phyloP scores from a whole-genome alignment of 2,888 invertebrate species.

The Sinelater perroti region DNA sequence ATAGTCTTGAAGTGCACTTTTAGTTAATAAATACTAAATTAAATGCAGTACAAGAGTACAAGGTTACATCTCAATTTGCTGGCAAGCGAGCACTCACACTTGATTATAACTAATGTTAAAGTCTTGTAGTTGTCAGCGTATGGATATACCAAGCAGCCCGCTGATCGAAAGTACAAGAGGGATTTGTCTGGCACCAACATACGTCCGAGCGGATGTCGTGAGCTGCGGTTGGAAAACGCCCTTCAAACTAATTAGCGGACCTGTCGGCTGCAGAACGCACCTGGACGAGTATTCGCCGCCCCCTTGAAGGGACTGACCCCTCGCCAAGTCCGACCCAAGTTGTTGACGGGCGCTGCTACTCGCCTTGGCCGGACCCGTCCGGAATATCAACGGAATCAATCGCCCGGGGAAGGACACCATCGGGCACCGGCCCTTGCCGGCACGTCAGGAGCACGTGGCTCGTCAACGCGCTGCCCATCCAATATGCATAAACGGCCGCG shows the following conservation, averaged over 20 bases:
- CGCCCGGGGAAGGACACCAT: background rate
- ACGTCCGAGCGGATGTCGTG: too few relatives aligned
- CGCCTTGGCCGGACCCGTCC: slow-evolving; percentile 21
- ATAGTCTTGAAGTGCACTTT: too few relatives aligned
- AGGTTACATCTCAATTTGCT: too few relatives aligned
- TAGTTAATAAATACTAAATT: too few relatives aligned
- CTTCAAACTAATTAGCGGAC: slow-evolving; percentile 38
- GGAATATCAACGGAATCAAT: slow-evolving; percentile 31
- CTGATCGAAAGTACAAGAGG: too few relatives aligned
- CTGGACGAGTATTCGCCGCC: slow-evolving; percentile 28
- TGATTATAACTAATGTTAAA: too few relatives aligned
- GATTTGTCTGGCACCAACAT: too few relatives aligned
- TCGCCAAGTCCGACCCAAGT: slow-evolving; percentile 20
- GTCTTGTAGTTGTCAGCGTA: too few relatives aligned
- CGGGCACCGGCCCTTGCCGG: slow-evolving; percentile 3
- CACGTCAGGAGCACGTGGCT: slow-evolving; percentile 52
- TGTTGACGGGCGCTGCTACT: slow-evolving; percentile 25
- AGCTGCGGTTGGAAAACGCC: background rate
- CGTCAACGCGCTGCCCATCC: slow-evolving; percentile 50
- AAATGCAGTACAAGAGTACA: too few relatives aligned
- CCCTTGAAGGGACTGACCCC: slow-evolving; percentile 8
- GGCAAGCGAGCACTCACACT: too few relatives aligned
- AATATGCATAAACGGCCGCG: slow-evolving; percentile 56
- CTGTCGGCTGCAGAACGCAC: slow-evolving; percentile 41
- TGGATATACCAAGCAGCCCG: too few relatives aligned